Evolutionary conservation across 2,888 invertebrate species (phyloP), one percentile per base, ranked within the genome.

Genomic region (Nomada ferruginata): DNA sequence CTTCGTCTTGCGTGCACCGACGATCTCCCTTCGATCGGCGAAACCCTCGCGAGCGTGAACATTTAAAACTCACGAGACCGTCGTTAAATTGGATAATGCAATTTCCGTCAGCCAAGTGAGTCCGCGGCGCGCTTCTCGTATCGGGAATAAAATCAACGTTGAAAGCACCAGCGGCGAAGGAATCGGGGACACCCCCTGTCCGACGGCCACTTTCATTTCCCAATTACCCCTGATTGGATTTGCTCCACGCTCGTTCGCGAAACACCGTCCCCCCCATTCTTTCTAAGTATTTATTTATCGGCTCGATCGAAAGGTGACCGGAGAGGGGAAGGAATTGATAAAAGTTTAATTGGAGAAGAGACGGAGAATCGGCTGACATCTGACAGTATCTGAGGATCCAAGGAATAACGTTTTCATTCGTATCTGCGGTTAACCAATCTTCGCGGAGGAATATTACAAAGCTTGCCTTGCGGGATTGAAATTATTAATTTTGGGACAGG

Each of bases 61-160:
- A 69, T 77, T 83, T 72, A 57, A 83, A 83, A 78, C 75, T 78
- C 75, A 44, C 55, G 44, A 60, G 75, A 55, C 74, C 61, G 66
- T 78, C 82, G 77, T 83, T 83, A 83, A 82, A 83, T 81, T 77
- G 74, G 82, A 83, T 82, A 77, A 83, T 83, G 82, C 75, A 75
- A 83, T 83, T 82, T 81, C 63, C 60, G 44, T 13, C 53, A 42
- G 52, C 68, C 63, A 72, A 59, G 71, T 57, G 70, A 77, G 74
- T 74, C 66, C 59, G 68, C 66, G 26, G 5, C 36, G 73, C 63
- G 61, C 20, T 59, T 47, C 23, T 36, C 42, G 47, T 79, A 71
- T 77, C 61, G 78, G 44, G 57, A 72, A 80, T 73, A 79, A 81
- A 73, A 81, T 79, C 69, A 47, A 79, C 53, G 64, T 73, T 69